phyloP scores from a whole-genome alignment of 2,113 vertebrate species.

The Cryptomyrus ogoouensis region DNA sequence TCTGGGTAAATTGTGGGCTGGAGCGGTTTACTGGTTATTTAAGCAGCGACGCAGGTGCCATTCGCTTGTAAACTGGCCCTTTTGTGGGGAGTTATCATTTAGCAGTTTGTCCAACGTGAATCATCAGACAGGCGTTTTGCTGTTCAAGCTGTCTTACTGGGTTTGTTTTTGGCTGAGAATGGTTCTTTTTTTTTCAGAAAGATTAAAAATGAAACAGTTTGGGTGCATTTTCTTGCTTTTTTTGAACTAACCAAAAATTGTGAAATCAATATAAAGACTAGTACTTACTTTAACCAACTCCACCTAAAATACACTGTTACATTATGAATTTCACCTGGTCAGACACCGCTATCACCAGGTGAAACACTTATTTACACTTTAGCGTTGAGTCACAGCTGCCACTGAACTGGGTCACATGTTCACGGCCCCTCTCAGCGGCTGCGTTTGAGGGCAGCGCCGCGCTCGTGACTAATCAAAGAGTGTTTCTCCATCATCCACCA shows the following conservation, averaged over 20 bases:
- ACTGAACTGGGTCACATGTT: neutral
- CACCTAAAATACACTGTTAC: neutral
- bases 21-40: neutral
- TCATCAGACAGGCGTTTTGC: neutral
- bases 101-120: neutral
- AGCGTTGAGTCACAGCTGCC: neutral
- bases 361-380: neutral
- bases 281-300: neutral
- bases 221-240: neutral
- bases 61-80: neutral
- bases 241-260: neutral
- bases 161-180: neutral
- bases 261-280: neutral
- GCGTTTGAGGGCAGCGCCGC: neutral
- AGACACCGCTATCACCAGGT: neutral
- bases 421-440: neutral
- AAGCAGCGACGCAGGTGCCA: neutral
- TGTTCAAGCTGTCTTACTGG: neutral
- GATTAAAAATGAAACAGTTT: neutral
- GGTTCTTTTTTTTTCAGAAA: neutral
- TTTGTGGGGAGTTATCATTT: neutral
- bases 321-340: neutral
- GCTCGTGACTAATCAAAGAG: neutral
- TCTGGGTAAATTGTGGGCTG: neutral
- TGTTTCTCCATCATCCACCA: neutral